These are phyloP conservation scores for Gari tellinella DNA, from an alignment of 2,888 invertebrate genomes.

Conservation along the genomic window DNA sequence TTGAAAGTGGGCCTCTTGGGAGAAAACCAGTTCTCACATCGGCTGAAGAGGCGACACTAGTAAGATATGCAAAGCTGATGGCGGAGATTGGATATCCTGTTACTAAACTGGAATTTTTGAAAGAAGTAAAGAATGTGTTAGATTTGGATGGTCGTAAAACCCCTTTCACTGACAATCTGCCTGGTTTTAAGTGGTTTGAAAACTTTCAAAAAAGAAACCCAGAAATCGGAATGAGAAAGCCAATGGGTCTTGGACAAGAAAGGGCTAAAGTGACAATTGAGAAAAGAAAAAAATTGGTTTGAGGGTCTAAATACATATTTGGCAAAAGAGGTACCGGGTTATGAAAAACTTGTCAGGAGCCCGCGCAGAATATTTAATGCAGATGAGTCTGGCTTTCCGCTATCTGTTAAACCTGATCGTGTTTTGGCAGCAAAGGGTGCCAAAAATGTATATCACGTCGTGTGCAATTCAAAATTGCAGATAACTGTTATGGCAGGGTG, in stretches of 20 bases:
- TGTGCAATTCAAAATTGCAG: slow-evolving; percentile 26
- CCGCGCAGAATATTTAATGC: slow-evolving; percentile 26
- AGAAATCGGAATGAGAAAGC: not conserved
- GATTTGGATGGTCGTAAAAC: no score
- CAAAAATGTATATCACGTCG: slow-evolving; percentile 29
- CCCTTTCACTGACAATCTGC: slow-evolving; percentile 29
- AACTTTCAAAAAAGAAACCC: slow-evolving; percentile 6
- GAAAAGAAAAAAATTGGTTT: slow-evolving; percentile 4
- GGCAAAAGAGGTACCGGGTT: slow-evolving; percentile 14
- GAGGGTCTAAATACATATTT: slow-evolving; percentile 1
- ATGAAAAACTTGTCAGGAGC: slow-evolving; percentile 10
- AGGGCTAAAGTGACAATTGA: slow-evolving; percentile 1
- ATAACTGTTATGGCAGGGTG: slow-evolving; percentile 39
- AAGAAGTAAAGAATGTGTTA: slow-evolving; percentile 20
- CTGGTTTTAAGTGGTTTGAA: slow-evolving; percentile 14
- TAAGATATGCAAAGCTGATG: slow-evolving; percentile 20
- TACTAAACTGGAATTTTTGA: slow-evolving; percentile 4
- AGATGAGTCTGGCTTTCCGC: no score
- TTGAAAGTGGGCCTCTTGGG: not conserved
- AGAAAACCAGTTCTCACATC: slow-evolving; percentile 8
- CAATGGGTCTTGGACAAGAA: slow-evolving; percentile 19
- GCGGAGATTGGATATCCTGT: slow-evolving; percentile 22
- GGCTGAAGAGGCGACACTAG: slow-evolving; percentile 20
- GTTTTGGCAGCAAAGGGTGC: slow-evolving; percentile 21
- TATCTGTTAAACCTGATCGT: slow-evolving; percentile 5